A percentile compares a stretch with the other conserved stretches of the same genome.
Conservation (phyloP, 2,797 vertebrate species). For the Hipposideros larvatus region DNA sequence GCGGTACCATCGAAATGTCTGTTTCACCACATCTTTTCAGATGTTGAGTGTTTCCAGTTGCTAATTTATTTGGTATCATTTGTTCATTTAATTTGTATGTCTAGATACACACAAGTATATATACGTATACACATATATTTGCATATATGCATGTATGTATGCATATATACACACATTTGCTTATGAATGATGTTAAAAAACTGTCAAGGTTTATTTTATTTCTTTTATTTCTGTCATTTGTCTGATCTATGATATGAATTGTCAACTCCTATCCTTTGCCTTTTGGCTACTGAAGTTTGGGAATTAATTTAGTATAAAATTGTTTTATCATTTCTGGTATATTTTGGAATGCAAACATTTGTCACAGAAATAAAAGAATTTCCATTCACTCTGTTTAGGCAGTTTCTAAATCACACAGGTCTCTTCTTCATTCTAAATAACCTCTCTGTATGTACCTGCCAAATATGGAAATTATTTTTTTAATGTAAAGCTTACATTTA, state of each 20-base stretch:
- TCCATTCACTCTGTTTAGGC: not conserved
- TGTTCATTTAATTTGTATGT: not conserved
- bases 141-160: not conserved
- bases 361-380: not conserved
- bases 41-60: not conserved
- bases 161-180: not conserved
- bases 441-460: not conserved
- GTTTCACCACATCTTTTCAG: not conserved
- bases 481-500: slow-evolving; percentile 9
- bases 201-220: not conserved
- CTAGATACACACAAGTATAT: too few relatives aligned
- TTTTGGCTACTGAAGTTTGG: not conserved
- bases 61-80: not conserved
- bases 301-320: not conserved
- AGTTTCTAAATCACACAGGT: not conserved
- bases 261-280: not conserved
- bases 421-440: not conserved
- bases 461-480: not conserved
- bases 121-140: not conserved
- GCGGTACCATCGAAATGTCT: not conserved
- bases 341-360: not conserved
- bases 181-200: not conserved
- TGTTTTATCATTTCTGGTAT: not conserved
- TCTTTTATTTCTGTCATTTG: not conserved
- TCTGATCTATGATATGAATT: not conserved